Percentiles rank a stretch among this genome's conserved stretches.
These are phyloP conservation scores for Pelecanus crispus DNA, from an alignment of 2,113 vertebrate species.

Conservation along the genomic window DNA sequence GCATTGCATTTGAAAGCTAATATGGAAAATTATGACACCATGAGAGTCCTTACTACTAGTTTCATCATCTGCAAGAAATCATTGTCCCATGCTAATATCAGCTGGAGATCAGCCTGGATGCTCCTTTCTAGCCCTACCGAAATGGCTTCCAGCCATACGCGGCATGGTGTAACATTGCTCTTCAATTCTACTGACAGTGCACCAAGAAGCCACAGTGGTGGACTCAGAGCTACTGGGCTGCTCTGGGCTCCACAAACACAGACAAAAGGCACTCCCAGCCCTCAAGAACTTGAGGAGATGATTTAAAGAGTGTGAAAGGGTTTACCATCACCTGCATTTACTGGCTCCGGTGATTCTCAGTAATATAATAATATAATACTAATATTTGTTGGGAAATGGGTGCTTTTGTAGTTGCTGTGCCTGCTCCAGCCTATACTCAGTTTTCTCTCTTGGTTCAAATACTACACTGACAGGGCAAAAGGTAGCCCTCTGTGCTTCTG, in stretches of 20 bases:
- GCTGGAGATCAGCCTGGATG: background rate
- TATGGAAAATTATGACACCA: background rate
- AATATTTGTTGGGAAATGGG: background rate
- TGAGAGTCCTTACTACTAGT: background rate
- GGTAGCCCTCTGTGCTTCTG: background rate
- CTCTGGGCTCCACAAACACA: background rate
- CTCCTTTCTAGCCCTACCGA: background rate
- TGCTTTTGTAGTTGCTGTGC: background rate
- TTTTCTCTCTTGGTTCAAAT: background rate
- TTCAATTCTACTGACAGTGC: background rate
- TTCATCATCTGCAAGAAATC: background rate
- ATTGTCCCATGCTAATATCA: background rate
- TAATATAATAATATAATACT: background rate
- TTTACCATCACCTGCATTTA: background rate
- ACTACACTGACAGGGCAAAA: background rate
- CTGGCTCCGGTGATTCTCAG: background rate
- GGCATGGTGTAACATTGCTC: accelerated
- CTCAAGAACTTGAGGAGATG: background rate
- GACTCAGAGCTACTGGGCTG: background rate
- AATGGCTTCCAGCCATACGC: background rate
- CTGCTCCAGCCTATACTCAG: background rate
- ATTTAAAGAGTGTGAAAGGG: background rate
- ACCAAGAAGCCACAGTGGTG: background rate
- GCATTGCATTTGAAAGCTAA: background rate
- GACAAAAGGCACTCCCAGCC: background rate